Evolutionary conservation across 2,888 invertebrate species (phyloP).

Genomic region (Patella pellucida): DNA sequence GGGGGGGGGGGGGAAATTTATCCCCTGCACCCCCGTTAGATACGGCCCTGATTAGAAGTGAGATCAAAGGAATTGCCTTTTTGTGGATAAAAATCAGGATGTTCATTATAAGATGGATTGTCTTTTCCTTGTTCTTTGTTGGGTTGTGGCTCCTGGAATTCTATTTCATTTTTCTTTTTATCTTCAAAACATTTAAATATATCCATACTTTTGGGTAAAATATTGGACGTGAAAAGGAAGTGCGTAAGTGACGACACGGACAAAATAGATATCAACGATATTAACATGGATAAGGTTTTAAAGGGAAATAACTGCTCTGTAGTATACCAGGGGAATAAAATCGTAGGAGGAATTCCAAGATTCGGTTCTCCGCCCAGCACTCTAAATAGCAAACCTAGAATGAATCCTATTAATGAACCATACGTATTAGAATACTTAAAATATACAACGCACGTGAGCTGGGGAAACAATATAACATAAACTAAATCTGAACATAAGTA

Average conservation of each 20-base stretch:
- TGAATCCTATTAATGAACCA: constrained; percentile 80
- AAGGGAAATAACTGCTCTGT: constrained; percentile 89
- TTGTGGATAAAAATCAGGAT: no score
- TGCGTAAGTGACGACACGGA: constrained; percentile 71
- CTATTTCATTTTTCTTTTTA: background rate
- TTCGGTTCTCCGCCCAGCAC: constrained; percentile 29
- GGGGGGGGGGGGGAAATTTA: no score
- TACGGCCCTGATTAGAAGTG: no score
- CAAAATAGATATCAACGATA: constrained; percentile 69
- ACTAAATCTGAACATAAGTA: constrained; percentile 98
- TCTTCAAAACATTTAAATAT: constrained; percentile 78
- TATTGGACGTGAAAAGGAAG: constrained; percentile 87
- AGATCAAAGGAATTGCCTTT: no score
- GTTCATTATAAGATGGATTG: background rate
- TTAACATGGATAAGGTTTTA: constrained; percentile 91
- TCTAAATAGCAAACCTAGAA: constrained; percentile 45
- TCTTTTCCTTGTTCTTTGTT: background rate
- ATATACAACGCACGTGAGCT: constrained; percentile 96
- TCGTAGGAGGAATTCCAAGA: constrained; percentile 22
- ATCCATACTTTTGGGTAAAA: constrained; percentile 79
- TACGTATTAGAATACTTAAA: constrained; percentile 96
- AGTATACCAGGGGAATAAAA: constrained; percentile 37
- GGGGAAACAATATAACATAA: constrained; percentile 97
- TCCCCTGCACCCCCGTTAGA: no score
- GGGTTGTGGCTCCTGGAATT: background rate